A percentile compares a stretch with the other conserved stretches of the same genome.
Conservation (phyloP, 2,888 invertebrate genomes). For the Barypeithes pellucidus region DNA sequence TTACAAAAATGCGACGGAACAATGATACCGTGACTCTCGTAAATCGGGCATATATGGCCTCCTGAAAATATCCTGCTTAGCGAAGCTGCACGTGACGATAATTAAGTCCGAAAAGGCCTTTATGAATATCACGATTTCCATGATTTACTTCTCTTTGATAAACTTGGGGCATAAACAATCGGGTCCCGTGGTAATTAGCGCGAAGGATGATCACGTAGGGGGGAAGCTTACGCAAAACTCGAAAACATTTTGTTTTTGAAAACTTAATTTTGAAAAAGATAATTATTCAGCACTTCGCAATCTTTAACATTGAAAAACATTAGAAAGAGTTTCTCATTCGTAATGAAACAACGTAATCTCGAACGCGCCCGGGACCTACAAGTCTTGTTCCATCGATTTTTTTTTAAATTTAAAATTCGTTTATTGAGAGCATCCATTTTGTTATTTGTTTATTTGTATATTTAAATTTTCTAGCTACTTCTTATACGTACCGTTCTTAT, state of each 20-base stretch:
- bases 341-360: no score
- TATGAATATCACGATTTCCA: constrained; percentile 69
- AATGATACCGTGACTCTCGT: constrained; percentile 66
- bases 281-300: no score
- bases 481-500: background rate
- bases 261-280: background rate
- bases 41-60: constrained; percentile 66
- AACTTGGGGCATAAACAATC: constrained; percentile 68
- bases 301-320: no score
- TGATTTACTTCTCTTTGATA: constrained; percentile 69
- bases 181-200: constrained; percentile 63
- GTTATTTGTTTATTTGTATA: constrained; percentile 2
- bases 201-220: constrained; percentile 60
- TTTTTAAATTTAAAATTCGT: background rate
- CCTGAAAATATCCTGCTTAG: constrained; percentile 62
- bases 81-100: constrained; percentile 69
- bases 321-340: no score
- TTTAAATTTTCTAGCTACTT: constrained; percentile 18
- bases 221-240: constrained; percentile 45
- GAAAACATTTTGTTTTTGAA: background rate
- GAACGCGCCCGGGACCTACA: no score
- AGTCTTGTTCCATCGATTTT: no score
- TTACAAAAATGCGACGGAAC: constrained; percentile 61
- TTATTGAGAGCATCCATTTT: background rate
- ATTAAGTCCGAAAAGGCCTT: constrained; percentile 69